Evolutionary conservation across 2,113 vertebrate genomes (phyloP), one percentile per base, ranked within the genome.

Genomic region (Eulacestoma nigropectus): DNA sequence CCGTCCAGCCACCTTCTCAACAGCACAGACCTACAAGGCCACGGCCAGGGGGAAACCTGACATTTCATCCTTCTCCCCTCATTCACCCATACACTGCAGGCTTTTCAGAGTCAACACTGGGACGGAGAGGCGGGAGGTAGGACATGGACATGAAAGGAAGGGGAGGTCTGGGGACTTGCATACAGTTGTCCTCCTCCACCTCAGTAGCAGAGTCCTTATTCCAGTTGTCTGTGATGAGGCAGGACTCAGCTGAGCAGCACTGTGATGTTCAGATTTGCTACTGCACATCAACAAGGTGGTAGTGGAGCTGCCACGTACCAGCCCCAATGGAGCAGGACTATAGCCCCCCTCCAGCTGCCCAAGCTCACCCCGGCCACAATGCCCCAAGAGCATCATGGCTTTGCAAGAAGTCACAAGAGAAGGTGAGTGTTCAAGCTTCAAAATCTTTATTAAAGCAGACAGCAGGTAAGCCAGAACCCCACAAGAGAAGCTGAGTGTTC

Each of bases 401-500:
- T 67, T 50, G 13, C 65, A 95, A 90, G 64, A 94, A 96, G 9
- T 13, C 59, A 93, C 4, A 0, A 39, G 10, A 89, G 6, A 17
- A 76, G 16, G 2, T 37, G 19, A 56, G 23, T n/a, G 29, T 75
- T 81, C 55, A 75, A 75, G 76, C 49, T 75, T 75, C 42, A 87
- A 81, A 75, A 88, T 55, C 67, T 97, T 98, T 98, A 98, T 98
- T 98, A 49, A 93, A 92, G 91, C 94, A 96, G 91, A 74, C 57
- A 96, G 88, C 93, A 96, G 76, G 23, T 87, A 92, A 90, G 22
- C 35, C 57, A 93, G 67, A 84, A 95, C 93, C 73, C 56, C 84
- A 63, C n/a, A n/a, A 55, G 25, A 55, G 41, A 87, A 79, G 30
- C 56, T 41, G 55, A 63, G 41, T 84, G 56, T 83, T 90, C 55